Conservation (phyloP, 2,113 vertebrate genomes). For the Seriola dumerili region DNA sequence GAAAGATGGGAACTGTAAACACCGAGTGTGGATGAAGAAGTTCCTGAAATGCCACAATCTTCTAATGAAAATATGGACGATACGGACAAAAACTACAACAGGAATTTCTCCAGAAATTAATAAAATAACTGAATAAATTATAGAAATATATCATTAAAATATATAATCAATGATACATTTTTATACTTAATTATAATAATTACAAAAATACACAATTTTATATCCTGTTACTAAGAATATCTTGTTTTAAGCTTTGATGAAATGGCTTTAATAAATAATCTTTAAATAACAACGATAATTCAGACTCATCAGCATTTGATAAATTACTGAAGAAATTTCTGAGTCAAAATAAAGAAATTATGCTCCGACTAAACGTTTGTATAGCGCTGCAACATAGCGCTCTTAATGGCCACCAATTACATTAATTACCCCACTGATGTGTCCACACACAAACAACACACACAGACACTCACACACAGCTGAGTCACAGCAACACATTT, state of each 20-base stretch:
- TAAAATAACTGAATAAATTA: neutral
- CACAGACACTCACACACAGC: neutral
- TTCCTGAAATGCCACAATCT: too few species aligned
- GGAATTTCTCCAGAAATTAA: too few species aligned
- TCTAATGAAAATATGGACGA: too few species aligned
- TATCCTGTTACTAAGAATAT: neutral
- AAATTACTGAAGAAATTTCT: too few species aligned
- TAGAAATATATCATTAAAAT: neutral
- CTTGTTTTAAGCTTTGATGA: neutral
- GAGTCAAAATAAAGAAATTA: neutral
- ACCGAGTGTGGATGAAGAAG: neutral
- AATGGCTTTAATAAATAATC: neutral
- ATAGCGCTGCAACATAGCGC: too few species aligned
- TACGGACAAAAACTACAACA: too few species aligned
- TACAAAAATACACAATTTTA: neutral
- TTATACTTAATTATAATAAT: neutral
- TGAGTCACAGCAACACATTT: neutral
- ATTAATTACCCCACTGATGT: neutral
- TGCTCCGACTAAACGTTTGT: neutral
- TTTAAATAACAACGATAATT: neutral
- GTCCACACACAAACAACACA: neutral
- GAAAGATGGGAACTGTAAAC: neutral
- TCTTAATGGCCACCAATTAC: neutral
- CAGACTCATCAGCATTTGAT: neutral
- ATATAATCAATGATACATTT: too few species aligned